Conservation (phyloP, 1,140 invertebrate genomes). For the Zaprionus inermis region DNA sequence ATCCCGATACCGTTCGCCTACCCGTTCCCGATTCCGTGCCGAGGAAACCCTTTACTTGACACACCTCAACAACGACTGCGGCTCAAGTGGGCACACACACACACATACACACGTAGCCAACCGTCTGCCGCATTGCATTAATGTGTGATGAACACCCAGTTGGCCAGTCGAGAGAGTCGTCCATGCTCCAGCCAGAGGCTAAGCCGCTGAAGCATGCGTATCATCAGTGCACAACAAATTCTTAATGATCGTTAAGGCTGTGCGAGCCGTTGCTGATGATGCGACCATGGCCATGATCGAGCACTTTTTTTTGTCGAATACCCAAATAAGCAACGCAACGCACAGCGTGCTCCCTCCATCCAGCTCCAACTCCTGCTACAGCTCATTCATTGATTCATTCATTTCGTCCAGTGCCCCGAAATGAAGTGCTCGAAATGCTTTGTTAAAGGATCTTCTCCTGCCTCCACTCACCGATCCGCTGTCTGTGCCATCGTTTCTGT, state of each 20-base stretch:
- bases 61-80: slow-evolving; percentile 69
- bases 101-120: slow-evolving; percentile 19
- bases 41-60: slow-evolving; percentile 80
- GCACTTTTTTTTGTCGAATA: slow-evolving; percentile 57
- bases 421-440: slow-evolving; percentile 73
- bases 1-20: background rate
- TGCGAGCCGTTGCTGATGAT: slow-evolving; percentile 58
- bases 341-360: slow-evolving; percentile 18
- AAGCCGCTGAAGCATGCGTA: slow-evolving; percentile 78
- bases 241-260: slow-evolving; percentile 74
- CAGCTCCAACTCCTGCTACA: slow-evolving; percentile 11
- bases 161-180: slow-evolving; percentile 47
- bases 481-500: slow-evolving; percentile 1
- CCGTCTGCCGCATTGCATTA: slow-evolving; percentile 73
- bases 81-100: slow-evolving; percentile 63
- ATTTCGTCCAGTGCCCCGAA: slow-evolving; percentile 61
- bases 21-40: slow-evolving; percentile 13
- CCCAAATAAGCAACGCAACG: slow-evolving; percentile 19
- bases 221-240: slow-evolving; percentile 74
- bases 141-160: slow-evolving; percentile 71
- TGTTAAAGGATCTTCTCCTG: slow-evolving; percentile 49
- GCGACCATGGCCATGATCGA: slow-evolving; percentile 61
- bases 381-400: slow-evolving; percentile 80
- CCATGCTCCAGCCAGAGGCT: slow-evolving; percentile 47
- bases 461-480: slow-evolving; percentile 24